Base-by-base conservation (phyloP, 2,797 vertebrate genomes). In the Carduelis carduelis region DNA sequence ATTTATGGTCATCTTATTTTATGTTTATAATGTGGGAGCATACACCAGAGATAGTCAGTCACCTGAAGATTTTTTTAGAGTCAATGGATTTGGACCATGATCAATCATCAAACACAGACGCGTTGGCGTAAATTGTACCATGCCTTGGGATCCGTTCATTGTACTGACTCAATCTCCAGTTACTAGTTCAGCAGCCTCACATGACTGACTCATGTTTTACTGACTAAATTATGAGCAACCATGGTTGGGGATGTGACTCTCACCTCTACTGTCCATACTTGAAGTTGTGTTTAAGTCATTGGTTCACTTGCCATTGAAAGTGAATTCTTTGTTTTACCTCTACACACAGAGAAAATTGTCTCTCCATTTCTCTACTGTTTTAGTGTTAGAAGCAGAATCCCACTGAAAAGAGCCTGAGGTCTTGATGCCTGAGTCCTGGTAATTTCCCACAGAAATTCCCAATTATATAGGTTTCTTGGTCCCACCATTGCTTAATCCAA, bases 171-270 rank as follows among this genome's bases (percentile, higher is more conserved):
- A 28, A 8, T 52, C 44, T 74, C 59, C 56, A 53, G 14, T 22
- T 65, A 32, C 46, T 2, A 0, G 56, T 71, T 49, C 56, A 60
- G 23, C 17, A 89, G 16, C n/a, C 30, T 83, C 60, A 37, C 11
- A 8, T 37, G 32, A 41, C 20, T 61, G 39, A 47, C 12, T 49
- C 15, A 2, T 37, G 12, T 47, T 72, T 80, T 56, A 22, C 24
- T 60, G 8, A 11, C 21, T 47, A 9, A 11, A 9, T 4, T 74
- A 18, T 37, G 37, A 87, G 16, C 17, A 91, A 21, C 24, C 27
- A 21, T 0, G 0, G 14, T 32, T 65, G 55, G 5, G 8, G 4
- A 44, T 34, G 50, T 4, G 30, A 63, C 30, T 66, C 8, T 79
- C 34, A 77, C 4, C 8, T 43, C 24, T 85, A 37, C 11, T 80